Percentiles rank a stretch among this genome's conserved stretches.
phyloP scores from a whole-genome alignment of 2,888 invertebrate genomes.

The Caenorhabditis sp. region DNA sequence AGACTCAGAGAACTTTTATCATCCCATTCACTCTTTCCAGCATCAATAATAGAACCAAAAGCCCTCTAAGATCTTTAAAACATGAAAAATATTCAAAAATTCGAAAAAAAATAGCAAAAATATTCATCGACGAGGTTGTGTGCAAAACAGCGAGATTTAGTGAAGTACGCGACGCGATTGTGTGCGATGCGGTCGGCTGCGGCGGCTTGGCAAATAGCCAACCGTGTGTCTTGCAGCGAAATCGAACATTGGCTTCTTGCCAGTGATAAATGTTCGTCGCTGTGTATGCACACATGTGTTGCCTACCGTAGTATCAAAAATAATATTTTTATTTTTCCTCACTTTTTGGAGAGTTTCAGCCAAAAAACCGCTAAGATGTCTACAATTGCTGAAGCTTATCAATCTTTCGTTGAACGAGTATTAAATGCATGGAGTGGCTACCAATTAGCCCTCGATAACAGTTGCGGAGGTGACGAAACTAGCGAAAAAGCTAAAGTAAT shows the following conservation, averaged over 20 bases:
- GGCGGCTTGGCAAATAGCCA: slow-evolving; percentile 23
- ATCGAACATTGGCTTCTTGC: not conserved
- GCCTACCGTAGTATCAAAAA: slow-evolving; percentile 14
- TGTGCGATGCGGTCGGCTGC: slow-evolving; percentile 10
- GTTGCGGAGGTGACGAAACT: slow-evolving; percentile 58
- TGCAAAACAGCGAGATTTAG: slow-evolving; percentile 6
- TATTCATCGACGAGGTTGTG: slow-evolving; percentile 2
- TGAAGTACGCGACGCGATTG: slow-evolving; percentile 17
- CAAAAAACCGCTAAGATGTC: slow-evolving; percentile 11
- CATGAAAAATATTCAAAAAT: not conserved
- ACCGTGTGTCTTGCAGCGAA: slow-evolving; percentile 26
- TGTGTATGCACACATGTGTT: slow-evolving; percentile 23
- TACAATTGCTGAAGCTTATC: slow-evolving; percentile 8
- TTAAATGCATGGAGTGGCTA: slow-evolving; percentile 56
- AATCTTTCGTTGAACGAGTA: slow-evolving; percentile 31
- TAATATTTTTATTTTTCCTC: slow-evolving; percentile 4
- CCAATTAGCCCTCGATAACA: slow-evolving; percentile 55
- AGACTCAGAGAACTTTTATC: too few relatives aligned
- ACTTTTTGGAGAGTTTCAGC: slow-evolving; percentile 1
- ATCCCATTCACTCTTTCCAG: too few relatives aligned
- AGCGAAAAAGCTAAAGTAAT: slow-evolving; percentile 48
- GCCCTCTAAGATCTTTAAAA: too few relatives aligned
- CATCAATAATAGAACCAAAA: not conserved
- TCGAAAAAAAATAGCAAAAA: not conserved
- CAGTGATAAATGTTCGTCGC: slow-evolving; percentile 5